Conservation (phyloP, 2,113 vertebrate genomes). For the Nothobranchius furzeri region DNA sequence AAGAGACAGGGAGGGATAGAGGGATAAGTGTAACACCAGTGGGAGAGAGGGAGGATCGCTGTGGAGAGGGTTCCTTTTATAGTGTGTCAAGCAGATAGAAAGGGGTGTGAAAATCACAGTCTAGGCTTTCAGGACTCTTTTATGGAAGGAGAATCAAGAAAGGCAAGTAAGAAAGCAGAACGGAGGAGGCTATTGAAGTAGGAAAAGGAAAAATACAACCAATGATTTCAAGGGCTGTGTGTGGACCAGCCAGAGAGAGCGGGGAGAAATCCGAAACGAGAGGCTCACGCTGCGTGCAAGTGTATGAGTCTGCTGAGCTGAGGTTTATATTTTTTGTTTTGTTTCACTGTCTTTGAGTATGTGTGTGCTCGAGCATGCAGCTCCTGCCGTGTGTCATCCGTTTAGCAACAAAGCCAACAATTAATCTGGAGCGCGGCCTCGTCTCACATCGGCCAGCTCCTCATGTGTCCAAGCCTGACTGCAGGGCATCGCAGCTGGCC, state of each 20-base stretch:
- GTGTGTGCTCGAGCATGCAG: conserved; percentile 37
- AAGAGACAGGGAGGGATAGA: conserved; percentile 64
- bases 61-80: conserved; percentile 51
- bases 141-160: conserved; percentile 41
- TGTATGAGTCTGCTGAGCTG: conserved; percentile 14
- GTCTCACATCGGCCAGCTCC: conserved; percentile 34
- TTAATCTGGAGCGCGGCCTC: conserved; percentile 37
- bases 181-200: conserved; percentile 34
- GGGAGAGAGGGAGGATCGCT: conserved; percentile 50
- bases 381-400: conserved; percentile 41
- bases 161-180: conserved; percentile 37
- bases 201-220: conserved; percentile 38
- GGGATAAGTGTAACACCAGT: conserved; percentile 60
- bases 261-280: conserved; percentile 42
- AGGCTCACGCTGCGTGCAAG: conserved; percentile 31
- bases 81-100: conserved; percentile 50
- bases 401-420: conserved; percentile 48
- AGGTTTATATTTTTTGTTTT: conserved; percentile 29
- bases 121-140: conserved; percentile 52
- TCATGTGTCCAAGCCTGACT: conserved; percentile 32
- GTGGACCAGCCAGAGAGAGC: conserved; percentile 19
- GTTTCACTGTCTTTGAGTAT: conserved; percentile 51
- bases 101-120: conserved; percentile 64
- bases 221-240: conserved; percentile 49
- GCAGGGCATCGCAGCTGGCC: conserved; percentile 32